phyloP scores from a whole-genome alignment of 2,113 vertebrate genomes.

The Ictalurus punctatus region DNA sequence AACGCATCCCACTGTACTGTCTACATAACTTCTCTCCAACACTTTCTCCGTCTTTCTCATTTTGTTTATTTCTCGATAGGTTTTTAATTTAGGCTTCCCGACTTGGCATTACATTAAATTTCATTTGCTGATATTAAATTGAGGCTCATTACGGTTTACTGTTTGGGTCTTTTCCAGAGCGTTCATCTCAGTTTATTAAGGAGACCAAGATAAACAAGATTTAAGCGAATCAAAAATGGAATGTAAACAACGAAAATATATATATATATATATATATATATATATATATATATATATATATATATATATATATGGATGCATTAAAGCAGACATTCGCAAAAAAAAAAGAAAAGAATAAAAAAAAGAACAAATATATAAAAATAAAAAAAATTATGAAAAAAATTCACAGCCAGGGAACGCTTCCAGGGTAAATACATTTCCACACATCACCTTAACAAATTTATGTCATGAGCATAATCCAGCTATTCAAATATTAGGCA shows the following conservation, averaged over 20 bases:
- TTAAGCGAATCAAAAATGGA: not conserved
- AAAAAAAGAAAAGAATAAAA: not conserved
- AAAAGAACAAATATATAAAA: too few species aligned
- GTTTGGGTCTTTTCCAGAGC: conserved; percentile 2
- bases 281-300: too few species aligned
- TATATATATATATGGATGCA: too few species aligned
- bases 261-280: too few species aligned
- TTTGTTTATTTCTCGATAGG: conserved; percentile 29
- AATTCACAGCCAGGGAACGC: not conserved
- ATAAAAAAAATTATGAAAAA: not conserved
- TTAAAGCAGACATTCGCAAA: too few species aligned
- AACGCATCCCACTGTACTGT: not conserved
- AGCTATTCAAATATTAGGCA: conserved; percentile 9
- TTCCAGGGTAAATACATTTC: conserved; percentile 15
- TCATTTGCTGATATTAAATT: conserved; percentile 17
- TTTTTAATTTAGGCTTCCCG: conserved; percentile 15
- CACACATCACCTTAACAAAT: not conserved
- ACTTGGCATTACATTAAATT: conserved; percentile 14
- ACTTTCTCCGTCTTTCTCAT: not conserved
- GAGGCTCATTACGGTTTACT: conserved; percentile 23
- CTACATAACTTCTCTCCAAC: not conserved
- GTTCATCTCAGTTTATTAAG: not conserved
- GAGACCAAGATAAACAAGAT: not conserved
- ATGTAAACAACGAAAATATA: not conserved
- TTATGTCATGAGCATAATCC: not conserved